A percentile compares a stretch with the other conserved stretches of the same genome.
Evolutionary conservation across 2,797 vertebrate genomes (phyloP).

Genomic region (Periparus ater): DNA sequence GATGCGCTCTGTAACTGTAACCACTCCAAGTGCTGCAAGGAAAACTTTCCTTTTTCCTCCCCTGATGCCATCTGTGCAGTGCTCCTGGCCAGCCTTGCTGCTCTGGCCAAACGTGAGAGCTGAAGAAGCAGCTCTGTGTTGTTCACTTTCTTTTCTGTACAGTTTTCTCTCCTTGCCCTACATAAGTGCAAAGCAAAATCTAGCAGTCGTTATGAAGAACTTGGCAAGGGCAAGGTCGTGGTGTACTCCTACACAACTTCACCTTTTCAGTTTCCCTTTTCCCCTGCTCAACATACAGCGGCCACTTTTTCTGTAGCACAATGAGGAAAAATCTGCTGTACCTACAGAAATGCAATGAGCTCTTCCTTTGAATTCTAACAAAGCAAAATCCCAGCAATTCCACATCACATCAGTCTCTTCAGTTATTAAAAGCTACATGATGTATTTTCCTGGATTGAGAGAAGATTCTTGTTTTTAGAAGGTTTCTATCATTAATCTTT

Average conservation of each 20-base stretch:
- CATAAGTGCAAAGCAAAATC: neutral
- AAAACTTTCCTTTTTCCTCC: no score
- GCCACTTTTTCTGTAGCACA: neutral
- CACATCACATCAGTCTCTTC: neutral
- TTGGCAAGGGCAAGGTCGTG: neutral
- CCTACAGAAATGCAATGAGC: neutral
- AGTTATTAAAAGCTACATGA: neutral
- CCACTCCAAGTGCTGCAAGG: neutral
- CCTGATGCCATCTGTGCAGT: neutral
- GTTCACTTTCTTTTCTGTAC: neutral
- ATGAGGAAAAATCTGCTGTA: neutral
- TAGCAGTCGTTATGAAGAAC: neutral
- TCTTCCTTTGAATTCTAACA: neutral
- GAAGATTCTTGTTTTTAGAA: neutral
- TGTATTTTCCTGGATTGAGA: neutral
- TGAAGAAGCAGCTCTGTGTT: neutral
- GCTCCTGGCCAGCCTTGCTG: neutral
- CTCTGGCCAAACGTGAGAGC: fast-evolving
- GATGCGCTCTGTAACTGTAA: neutral
- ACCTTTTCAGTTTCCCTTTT: neutral
- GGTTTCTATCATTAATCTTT: neutral
- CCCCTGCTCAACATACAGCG: neutral
- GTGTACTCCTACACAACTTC: neutral
- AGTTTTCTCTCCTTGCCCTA: neutral
- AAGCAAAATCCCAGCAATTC: neutral